phyloP scores from a whole-genome alignment of 2,888 invertebrate species.

The Ditula angustiorana region DNA sequence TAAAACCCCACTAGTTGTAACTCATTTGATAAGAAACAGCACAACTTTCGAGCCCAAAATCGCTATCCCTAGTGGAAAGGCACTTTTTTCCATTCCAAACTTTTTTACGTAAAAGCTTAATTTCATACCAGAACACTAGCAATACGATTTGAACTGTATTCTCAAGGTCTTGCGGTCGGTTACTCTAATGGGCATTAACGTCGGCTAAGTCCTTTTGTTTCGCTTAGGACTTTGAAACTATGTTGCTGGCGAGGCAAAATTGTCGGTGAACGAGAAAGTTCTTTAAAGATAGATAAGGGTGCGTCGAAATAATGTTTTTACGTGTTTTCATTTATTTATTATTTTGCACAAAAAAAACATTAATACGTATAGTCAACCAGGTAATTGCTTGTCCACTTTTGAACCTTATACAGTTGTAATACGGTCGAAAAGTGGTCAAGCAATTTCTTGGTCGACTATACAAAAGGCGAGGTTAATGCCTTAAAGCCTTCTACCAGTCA shows the following conservation, averaged over 20 bases:
- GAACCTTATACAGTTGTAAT: too few relatives aligned
- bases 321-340: too few relatives aligned
- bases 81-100: conserved; percentile 52
- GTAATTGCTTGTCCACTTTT: too few relatives aligned
- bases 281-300: not conserved
- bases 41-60: conserved; percentile 43
- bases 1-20: conserved; percentile 45
- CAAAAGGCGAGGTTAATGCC: too few relatives aligned
- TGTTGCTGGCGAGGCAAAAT: not conserved
- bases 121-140: conserved; percentile 49
- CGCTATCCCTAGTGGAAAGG: conserved; percentile 43
- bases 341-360: too few relatives aligned
- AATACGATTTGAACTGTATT: not conserved
- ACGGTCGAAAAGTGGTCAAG: too few relatives aligned
- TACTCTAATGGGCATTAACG: not conserved
- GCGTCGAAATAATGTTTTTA: not conserved
- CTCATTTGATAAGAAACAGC: conserved; percentile 56
- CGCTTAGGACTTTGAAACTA: not conserved
- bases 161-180: not conserved
- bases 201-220: not conserved
- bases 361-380: too few relatives aligned
- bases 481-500: too few relatives aligned
- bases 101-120: conserved; percentile 59
- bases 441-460: too few relatives aligned
- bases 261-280: not conserved